Conservation (phyloP, 2,888 invertebrate species). For the Auanema sp. region DNA sequence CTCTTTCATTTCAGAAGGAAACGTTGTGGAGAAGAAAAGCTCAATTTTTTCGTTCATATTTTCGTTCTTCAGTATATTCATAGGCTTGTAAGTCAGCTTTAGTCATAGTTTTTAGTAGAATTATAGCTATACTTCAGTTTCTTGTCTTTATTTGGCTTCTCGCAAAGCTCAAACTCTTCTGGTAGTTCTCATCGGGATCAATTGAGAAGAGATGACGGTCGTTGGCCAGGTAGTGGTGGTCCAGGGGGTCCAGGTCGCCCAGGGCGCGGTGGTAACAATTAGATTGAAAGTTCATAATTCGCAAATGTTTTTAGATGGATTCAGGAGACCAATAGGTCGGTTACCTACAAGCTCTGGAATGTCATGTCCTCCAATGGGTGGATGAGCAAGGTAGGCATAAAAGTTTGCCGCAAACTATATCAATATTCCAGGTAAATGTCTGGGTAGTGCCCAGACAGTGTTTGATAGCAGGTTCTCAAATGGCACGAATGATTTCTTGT, state of each 20-base stretch:
- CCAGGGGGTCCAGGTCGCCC: constrained; percentile 21
- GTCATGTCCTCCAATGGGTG: constrained; percentile 22
- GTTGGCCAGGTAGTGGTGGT: constrained; percentile 24
- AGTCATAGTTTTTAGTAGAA: too few relatives aligned
- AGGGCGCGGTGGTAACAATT: not conserved
- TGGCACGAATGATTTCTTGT: too few relatives aligned
- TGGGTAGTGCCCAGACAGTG: constrained; percentile 22
- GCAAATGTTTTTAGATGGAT: not conserved
- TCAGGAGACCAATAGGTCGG: constrained; percentile 20
- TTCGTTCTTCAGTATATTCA: too few relatives aligned
- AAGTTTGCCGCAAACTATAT: too few relatives aligned
- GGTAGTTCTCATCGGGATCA: constrained; percentile 15
- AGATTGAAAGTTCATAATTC: not conserved
- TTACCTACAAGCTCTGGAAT: constrained; percentile 16
- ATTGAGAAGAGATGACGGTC: constrained; percentile 19
- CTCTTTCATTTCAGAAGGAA: too few relatives aligned
- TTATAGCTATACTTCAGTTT: too few relatives aligned
- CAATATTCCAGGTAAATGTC: constrained; percentile 20
- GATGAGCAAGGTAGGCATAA: constrained; percentile 18
- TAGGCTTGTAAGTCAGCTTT: too few relatives aligned
- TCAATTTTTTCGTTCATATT: too few relatives aligned
- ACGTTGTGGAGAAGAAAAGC: too few relatives aligned
- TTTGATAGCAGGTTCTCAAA: too few relatives aligned
- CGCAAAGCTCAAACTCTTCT: too few relatives aligned
- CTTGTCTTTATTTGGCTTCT: constrained; percentile 12